Base-by-base conservation (phyloP, 2,888 invertebrate genomes). In the Volucella zonaria region DNA sequence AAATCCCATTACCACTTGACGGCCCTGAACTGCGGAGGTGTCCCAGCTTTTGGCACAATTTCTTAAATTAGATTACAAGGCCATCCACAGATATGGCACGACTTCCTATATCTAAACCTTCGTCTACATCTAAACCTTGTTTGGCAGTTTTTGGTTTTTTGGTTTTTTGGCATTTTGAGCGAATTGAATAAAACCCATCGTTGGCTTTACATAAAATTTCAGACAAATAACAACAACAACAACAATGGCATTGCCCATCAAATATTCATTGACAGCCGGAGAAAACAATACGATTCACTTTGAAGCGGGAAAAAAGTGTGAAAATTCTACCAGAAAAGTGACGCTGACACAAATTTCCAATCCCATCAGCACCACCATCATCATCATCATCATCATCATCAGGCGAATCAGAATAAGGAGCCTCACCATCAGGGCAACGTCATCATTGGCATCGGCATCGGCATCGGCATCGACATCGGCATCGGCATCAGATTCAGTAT, bases 311-410 rank as follows among this genome's bases (percentile, higher is more conserved):
- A 43, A n/a, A 38, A 15, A 45, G 3, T n/a, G n/a, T 40, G 31
- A 12, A 52, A 42, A 67, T 40, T 38, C 54, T 14, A 56, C 10
- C 15, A 23, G 38, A 51, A 45, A 42, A n/a, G 23, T 15, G 61
- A 51, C 43, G 3, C 38, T 56, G 47, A 54, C 43, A 42, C 61
- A 73, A 77, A 82, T 77, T 73, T 82, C 47, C 77, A 78, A 74
- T 79, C 56, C 70, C 62, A 82, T 82, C 67, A 78, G 73, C 40
- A 23, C 38, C 73, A 56, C 56, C 73, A 74, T 31, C 73, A 56
- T 51, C 73, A 74, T 73, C 73, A 54, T 52, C 66, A 61, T 67
- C 45, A 10, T 31, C 49, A 59, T 18, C 47, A 42, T 52, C 58
- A 58, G 45, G 42, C 31, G 6, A 31, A 6, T 1, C 31, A 6